These are phyloP conservation scores for Acleris laterana DNA, from an alignment of 2,888 invertebrate genomes.

Conservation along the genomic window DNA sequence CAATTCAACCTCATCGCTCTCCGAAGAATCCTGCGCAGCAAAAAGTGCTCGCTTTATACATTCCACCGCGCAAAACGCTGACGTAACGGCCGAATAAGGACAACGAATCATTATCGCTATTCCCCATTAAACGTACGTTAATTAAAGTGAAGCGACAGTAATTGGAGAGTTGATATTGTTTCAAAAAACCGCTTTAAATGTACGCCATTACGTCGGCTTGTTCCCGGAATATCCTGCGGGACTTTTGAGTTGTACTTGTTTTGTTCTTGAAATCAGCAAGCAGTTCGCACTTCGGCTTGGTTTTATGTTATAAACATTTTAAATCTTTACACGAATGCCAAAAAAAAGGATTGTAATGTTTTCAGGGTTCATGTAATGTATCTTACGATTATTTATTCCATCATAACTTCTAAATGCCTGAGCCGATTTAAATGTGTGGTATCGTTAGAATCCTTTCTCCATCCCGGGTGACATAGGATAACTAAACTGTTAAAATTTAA, in stretches of 20 bases:
- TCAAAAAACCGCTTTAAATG: slow-evolving; percentile 29
- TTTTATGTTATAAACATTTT: no score
- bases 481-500: no score
- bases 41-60: slow-evolving; percentile 22
- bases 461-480: no score
- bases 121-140: slow-evolving; percentile 30
- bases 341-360: no score
- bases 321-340: no score
- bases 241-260: background rate
- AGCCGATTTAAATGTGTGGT: no score
- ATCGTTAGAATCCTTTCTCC: no score
- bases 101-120: slow-evolving; percentile 32
- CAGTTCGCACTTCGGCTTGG: no score
- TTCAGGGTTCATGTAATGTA: no score
- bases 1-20: background rate
- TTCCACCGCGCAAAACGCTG: slow-evolving; percentile 13
- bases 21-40: slow-evolving; percentile 8
- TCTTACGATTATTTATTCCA: no score
- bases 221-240: slow-evolving; percentile 8
- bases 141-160: slow-evolving; percentile 34
- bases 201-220: background rate
- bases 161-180: slow-evolving; percentile 35
- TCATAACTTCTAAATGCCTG: no score
- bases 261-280: no score
- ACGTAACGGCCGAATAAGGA: slow-evolving; percentile 19